Base-by-base conservation (phyloP, 2,888 invertebrate species). In the Agrilus biguttatus region DNA sequence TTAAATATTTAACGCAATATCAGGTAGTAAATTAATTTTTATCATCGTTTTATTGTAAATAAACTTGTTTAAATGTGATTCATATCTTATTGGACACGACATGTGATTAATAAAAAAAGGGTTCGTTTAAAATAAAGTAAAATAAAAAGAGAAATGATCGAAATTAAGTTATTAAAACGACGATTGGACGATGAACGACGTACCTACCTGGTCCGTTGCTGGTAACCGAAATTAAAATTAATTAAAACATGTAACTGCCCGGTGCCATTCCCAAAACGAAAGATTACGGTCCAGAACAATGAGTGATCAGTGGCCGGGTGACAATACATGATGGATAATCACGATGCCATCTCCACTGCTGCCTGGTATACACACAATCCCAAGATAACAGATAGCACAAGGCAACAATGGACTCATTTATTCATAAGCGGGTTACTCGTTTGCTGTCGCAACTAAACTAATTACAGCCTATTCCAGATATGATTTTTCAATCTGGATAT, bases 251-350 rank as follows among this genome's bases (percentile, higher is more conserved):
- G 61, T 57, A 43, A 36, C 41, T 59, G 55, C 50, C 56, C 51
- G 50, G 57, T 57, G 57, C 58, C 58, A 59, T 60, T 58, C 54
- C 58, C 51, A 54, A 57, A 58, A 53, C 50, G 53, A 50, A 53
- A 51, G 60, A 59, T 59, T 55, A 55, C 56, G 58, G 57, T 52
- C 50, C 52, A 60, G 60, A 63, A 65, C 63, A 65, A 65, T 65
- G 65, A 65, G 56, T 60, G 64, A 64, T 65, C 57, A 62, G 57
- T 55, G 53, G 51, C 56, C 54, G 60, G 59, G 64, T 63, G 63
- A 65, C 65, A 65, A 65, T 65, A 64, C 64, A 64, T 64, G 65
- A 65, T 65, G 62, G 64, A 65, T 65, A 58, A 58, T 55, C 56
- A 55, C 59, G 63, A 63, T 62, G 54, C 51, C 57, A 63, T 63